A percentile compares a stretch with the other conserved stretches of the same genome.
Evolutionary conservation across 2,888 invertebrate genomes (phyloP).

Genomic region (Epistrophella euchroma): DNA sequence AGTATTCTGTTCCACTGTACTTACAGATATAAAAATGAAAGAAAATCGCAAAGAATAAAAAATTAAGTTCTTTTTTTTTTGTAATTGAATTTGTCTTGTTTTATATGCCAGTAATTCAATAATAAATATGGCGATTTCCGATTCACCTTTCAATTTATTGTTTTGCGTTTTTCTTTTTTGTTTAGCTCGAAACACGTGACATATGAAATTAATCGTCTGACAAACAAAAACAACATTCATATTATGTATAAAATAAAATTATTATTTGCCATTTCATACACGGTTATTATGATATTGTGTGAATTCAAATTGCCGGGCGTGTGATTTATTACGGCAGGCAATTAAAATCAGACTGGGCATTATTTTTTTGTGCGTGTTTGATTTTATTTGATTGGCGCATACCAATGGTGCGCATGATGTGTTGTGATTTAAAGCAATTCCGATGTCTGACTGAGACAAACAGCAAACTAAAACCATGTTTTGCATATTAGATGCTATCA

Average conservation of each 20-base stretch:
- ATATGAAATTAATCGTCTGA: conserved; percentile 9
- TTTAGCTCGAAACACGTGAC: conserved; percentile 27
- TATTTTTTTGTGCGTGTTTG: conserved; percentile 44
- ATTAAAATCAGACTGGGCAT: conserved; percentile 46
- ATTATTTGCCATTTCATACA: neutral
- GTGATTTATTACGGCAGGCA: conserved; percentile 52
- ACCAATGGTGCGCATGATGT: conserved; percentile 32
- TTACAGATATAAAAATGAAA: neutral
- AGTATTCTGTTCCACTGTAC: neutral
- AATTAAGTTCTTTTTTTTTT: neutral
- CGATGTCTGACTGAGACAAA: conserved; percentile 21
- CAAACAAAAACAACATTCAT: conserved; percentile 14
- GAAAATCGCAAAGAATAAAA: neutral
- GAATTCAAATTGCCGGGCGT: conserved; percentile 31
- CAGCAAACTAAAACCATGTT: conserved; percentile 14
- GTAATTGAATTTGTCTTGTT: neutral
- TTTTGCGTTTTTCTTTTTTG: neutral
- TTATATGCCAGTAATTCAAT: neutral
- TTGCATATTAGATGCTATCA: conserved; percentile 29
- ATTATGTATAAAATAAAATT: neutral
- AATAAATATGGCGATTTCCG: conserved; percentile 53
- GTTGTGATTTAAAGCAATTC: conserved; percentile 21
- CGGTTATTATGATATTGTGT: neutral
- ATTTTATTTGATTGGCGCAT: conserved; percentile 34
- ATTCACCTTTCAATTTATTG: conserved; percentile 35